phyloP scores from a whole-genome alignment of 2,797 vertebrate species.

The Sternotherus odoratus region DNA sequence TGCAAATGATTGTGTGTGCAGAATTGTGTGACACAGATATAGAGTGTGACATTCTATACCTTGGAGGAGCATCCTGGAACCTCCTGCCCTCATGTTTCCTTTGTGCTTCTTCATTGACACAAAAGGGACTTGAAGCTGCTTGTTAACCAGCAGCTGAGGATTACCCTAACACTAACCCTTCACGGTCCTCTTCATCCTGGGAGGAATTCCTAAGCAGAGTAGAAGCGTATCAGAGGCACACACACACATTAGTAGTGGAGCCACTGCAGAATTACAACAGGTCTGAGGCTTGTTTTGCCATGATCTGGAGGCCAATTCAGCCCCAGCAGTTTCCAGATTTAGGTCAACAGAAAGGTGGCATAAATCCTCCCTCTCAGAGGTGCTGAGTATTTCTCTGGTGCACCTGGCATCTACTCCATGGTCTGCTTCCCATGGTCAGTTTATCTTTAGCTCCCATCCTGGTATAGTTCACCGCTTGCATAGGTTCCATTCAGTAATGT shows the following conservation, averaged over 20 bases:
- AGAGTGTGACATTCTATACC: too few relatives aligned
- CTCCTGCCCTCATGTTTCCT: neutral
- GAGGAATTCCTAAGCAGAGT: neutral
- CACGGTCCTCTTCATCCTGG: neutral
- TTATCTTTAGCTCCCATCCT: neutral
- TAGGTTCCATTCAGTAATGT: neutral
- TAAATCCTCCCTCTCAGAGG: too few relatives aligned
- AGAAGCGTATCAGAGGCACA: neutral
- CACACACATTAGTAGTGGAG: neutral
- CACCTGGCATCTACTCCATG: too few relatives aligned
- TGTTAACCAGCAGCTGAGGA: neutral
- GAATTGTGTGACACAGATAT: too few relatives aligned
- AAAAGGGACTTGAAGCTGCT: neutral
- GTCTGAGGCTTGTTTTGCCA: neutral
- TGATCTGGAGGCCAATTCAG: neutral
- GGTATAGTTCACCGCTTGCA: neutral
- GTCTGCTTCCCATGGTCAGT: too few relatives aligned
- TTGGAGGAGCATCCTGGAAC: too few relatives aligned
- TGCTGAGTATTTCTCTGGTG: too few relatives aligned
- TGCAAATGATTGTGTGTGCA: too few relatives aligned
- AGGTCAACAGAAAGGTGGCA: too few relatives aligned
- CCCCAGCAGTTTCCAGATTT: too few relatives aligned
- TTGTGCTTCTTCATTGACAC: neutral
- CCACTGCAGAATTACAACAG: neutral
- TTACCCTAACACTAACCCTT: neutral